A percentile compares a stretch with the other conserved stretches of the same genome.
Evolutionary conservation across 1,140 invertebrate genomes (phyloP).

Genomic region (Luehdorfia chinensis): DNA sequence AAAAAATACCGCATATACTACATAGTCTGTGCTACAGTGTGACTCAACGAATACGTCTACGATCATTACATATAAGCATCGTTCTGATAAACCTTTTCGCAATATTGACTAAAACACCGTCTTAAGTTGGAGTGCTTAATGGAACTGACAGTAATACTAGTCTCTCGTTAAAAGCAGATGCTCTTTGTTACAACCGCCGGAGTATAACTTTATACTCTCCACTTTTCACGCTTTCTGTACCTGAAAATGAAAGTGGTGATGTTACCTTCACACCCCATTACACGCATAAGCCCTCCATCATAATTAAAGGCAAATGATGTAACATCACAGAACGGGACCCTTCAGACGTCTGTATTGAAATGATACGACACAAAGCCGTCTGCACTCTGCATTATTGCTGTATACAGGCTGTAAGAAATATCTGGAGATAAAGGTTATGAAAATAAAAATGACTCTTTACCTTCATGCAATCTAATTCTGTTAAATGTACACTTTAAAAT

Average conservation of each 20-base stretch:
- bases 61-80: too few species aligned
- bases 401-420: constrained; percentile 34
- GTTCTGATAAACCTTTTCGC: too few species aligned
- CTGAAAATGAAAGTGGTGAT: constrained; percentile 17
- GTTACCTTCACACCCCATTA: constrained; percentile 36
- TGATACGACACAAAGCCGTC: constrained; percentile 54
- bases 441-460: too few species aligned
- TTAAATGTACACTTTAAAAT: too few species aligned
- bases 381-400: constrained; percentile 67
- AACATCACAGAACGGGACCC: constrained; percentile 31
- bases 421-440: too few species aligned
- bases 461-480: too few species aligned
- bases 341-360: constrained; percentile 48
- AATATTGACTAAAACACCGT: too few species aligned
- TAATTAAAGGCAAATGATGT: constrained; percentile 67
- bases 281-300: constrained; percentile 28
- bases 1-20: too few species aligned
- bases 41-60: too few species aligned
- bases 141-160: not conserved
- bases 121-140: too few species aligned
- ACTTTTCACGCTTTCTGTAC: constrained; percentile 6
- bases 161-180: not conserved
- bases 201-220: constrained; percentile 2
- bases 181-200: not conserved
- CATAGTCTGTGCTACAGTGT: too few species aligned